These are phyloP conservation scores for Patella depressa DNA, from an alignment of 2,888 invertebrate species.

Conservation along the genomic window DNA sequence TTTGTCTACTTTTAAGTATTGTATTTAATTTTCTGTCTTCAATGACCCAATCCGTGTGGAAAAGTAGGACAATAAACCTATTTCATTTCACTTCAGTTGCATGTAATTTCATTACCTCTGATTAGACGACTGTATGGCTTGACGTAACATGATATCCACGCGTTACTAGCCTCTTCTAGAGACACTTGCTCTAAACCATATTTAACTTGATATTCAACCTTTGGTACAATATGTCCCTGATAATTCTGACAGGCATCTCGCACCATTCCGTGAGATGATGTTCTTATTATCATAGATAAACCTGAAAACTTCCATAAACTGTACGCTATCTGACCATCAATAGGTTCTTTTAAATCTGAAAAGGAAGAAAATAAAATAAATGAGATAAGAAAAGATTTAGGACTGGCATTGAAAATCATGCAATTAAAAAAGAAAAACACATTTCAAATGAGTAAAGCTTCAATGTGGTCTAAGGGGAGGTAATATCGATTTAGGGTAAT, in stretches of 20 bases:
- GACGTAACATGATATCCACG: slow-evolving; percentile 58
- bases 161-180: slow-evolving; percentile 46
- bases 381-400: too few relatives aligned
- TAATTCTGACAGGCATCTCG: slow-evolving; percentile 40
- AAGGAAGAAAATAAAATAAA: too few relatives aligned
- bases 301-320: slow-evolving; percentile 57
- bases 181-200: slow-evolving; percentile 59
- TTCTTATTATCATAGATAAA: slow-evolving; percentile 50
- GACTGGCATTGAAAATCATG: too few relatives aligned
- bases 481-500: too few relatives aligned
- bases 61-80: too few relatives aligned
- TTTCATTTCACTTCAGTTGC: too few relatives aligned
- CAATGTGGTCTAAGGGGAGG: too few relatives aligned
- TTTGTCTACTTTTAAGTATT: too few relatives aligned
- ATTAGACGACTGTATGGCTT: slow-evolving; percentile 54
- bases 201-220: slow-evolving; percentile 61
- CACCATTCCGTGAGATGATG: slow-evolving; percentile 52
- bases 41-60: too few relatives aligned
- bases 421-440: too few relatives aligned
- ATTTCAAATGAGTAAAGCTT: too few relatives aligned
- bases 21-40: too few relatives aligned
- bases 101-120: slow-evolving; percentile 47
- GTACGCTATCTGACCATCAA: slow-evolving; percentile 50
- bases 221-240: slow-evolving; percentile 51
- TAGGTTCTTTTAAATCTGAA: slow-evolving; percentile 25